A percentile compares a stretch with the other conserved stretches of the same genome.
Evolutionary conservation across 1,140 invertebrate genomes (phyloP).

Genomic region (Cyclina sinensis): DNA sequence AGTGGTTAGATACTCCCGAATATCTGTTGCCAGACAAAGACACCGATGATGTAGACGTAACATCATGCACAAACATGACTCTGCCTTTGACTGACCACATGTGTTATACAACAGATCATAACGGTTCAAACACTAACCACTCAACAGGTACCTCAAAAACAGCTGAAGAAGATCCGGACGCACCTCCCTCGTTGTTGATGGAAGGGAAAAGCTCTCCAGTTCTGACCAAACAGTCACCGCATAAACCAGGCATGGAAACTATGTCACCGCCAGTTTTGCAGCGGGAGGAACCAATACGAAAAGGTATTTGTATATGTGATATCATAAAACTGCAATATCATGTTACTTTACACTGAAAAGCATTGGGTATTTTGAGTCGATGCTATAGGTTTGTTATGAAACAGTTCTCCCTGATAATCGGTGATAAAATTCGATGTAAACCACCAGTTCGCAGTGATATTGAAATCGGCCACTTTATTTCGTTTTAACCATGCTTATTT

Average conservation of each 20-base stretch:
- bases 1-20: not conserved
- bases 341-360: too few relatives aligned
- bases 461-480: too few relatives aligned
- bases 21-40: not conserved
- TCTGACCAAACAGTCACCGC: not conserved
- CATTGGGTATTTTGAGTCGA: too few relatives aligned
- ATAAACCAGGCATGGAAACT: not conserved
- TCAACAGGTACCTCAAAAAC: not conserved
- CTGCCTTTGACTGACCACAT: not conserved
- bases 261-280: slow-evolving; percentile 19
- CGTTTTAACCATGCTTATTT: too few relatives aligned
- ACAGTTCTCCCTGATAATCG: too few relatives aligned
- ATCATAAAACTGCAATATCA: too few relatives aligned
- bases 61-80: not conserved
- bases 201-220: not conserved
- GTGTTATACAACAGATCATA: not conserved
- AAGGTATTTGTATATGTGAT: not conserved
- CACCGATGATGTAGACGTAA: not conserved
- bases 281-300: slow-evolving; percentile 3
- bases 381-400: too few relatives aligned
- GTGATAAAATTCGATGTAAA: too few relatives aligned
- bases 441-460: too few relatives aligned
- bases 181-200: not conserved
- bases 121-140: not conserved
- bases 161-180: not conserved